Evolutionary conservation across 2,113 vertebrate species (phyloP), one percentile per base, ranked within the genome.

Genomic region (Oncorhynchus mykiss): DNA sequence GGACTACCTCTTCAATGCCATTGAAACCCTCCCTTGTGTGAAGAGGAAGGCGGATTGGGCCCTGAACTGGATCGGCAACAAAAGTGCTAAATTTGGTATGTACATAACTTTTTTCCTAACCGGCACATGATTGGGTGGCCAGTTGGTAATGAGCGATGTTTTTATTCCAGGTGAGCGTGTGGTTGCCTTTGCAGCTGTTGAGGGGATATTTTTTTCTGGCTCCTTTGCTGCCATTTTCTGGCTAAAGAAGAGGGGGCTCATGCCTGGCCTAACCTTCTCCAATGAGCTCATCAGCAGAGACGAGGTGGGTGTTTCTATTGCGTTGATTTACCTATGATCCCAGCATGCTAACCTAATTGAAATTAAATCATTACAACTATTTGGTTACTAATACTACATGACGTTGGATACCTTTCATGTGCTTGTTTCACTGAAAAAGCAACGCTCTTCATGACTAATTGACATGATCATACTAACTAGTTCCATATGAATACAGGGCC

Each of bases 31-130:
- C 77, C 95, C 96, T 0, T 99, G 98, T 83, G 95, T 99, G 75
- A 99, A 98, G 91, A 97, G 95, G 95, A 99, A 99, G 93, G 98
- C 98, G 9, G 97, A 99, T 85, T 99, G 98, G 98, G 98, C 98
- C 0, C 57, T 99, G 78, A 94, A 95, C 76, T 99, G 98, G 98
- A 99, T 99, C 84, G 95, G 96, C 71, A 96, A 99, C 93, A 94
- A 93, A 81, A 91, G 92, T 57, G 96, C 97, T n/a, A 83, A 90
- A 18, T 99, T 91, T 0, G 98, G 98, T 99, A 88, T 88, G 87
- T 16, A 20, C n/a, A 27, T 2, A 20, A 3, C 2, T 25, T 29
- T 9, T 27, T 27, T 2, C 7, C 16, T 13, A n/a, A 25, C 39
- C 39, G 3, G 4, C 65, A 25, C 24, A 31, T 22, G 65, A 12